Base-by-base conservation (phyloP, 2,113 vertebrate genomes). In the Empidonax alnorum region DNA sequence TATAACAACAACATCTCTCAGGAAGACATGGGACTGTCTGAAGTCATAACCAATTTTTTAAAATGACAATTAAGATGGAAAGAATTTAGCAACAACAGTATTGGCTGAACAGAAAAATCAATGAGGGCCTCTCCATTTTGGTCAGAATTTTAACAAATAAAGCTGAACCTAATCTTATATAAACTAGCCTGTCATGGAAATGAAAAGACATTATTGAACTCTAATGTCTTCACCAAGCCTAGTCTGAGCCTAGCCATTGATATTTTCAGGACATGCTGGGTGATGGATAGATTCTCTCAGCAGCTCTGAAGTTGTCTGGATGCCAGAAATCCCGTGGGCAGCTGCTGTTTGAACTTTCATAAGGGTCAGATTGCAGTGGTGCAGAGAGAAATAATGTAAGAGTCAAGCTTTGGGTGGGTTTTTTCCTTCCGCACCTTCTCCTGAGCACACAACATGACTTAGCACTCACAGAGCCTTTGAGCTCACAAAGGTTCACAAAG, bases 101-200 rank as follows among this genome's bases (percentile, higher is more conserved):
- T 49, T 44, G 25, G 33, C 61, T 62, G 49, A 84, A 72, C 10
- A 74, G 61, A 94, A 91, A 88, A 94, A 86, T 56, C 71, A 87
- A 9, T 74, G 31, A 71, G 2, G n/a, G 10, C 4, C 19, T 27
- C 50, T 89, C 52, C 15, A 41, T 81, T 95, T 95, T 2, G 49
- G 56, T 37, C 23, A 91, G 50, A 88, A 80, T 74, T 89, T 89
- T 89, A 82, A 90, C 61, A 88, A 82, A 82, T 50, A 66, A 71
- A 77, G 21, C 67, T 65, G 16, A 80, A 74, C 15, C 49, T 82
- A 74, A 73, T 81, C 27, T 74, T 77, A 75, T 7, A 39, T 50
- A 77, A 80, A 83, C n/a, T 41, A 41, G 25, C 12, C 28, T 78
- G 49, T 33, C 56, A 83, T 2, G 2, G n/a, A 77, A 94, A 80